Base-by-base conservation (phyloP, 2,797 vertebrate species). In the Aplochiton taeniatus region DNA sequence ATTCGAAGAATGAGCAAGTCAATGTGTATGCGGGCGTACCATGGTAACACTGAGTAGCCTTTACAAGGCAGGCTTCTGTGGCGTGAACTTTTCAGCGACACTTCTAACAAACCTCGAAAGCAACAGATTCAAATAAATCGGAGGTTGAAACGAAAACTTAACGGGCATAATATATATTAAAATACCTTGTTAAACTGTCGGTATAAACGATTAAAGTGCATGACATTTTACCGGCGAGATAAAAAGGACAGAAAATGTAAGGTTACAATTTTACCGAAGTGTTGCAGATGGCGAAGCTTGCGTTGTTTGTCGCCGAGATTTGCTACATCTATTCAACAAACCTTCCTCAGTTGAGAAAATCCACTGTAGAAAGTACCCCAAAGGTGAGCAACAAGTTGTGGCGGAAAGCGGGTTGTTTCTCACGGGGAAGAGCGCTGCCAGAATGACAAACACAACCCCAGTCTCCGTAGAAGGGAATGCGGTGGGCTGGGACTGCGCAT, bases 401-500 rank as follows among this genome's bases (percentile, higher is more conserved):
- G 65, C 55, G 58, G 31, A 75, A 63, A 80, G 75, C 55, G 55
- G 65, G 79, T 71, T 74, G 85, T 69, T 74, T 63, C 61, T 86
- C 74, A 52, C 44, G 17, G 81, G 82, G 74, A 83, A 75, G 75
- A 66, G 77, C 70, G 70, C 58, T 79, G 87, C 65, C 82, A 72
- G 83, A 89, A 82, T 87, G 91, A 91, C 90, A 89, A 83, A 89
- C 91, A 83, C 82, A 63, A 65, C 63, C 73, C 58, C 80, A 80
- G 20, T 56, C 69, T 80, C 68, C 67, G 31, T 31, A 31, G 31
- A 31, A 58, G 66, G 75, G 76, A 74, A 78, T 74, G 79, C 57
- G 83, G 88, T 77, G 89, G 91, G 91, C 85, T 85, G 90, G 85
- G 76, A 83, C 88, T 70, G 65, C 84, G 11, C 77, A 68, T 78